A percentile compares a stretch with the other conserved stretches of the same genome.
Evolutionary conservation across 1,140 invertebrate species (phyloP).

Genomic region (Pachypeltis micranthus): DNA sequence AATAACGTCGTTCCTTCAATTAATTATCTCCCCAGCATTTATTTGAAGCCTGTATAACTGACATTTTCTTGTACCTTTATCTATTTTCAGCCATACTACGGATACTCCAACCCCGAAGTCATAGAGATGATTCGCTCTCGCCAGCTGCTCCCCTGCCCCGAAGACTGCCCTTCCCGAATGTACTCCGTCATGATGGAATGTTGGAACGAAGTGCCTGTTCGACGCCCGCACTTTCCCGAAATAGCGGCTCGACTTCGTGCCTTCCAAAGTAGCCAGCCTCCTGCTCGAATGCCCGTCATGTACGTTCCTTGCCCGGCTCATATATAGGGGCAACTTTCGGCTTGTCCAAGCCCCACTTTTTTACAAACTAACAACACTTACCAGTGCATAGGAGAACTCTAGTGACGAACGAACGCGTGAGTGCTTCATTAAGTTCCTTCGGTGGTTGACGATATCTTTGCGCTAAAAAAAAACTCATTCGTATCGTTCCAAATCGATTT

Average conservation of each 20-base stretch:
- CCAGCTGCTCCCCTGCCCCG: slow-evolving; percentile 84
- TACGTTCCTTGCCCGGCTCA: slow-evolving; percentile 8
- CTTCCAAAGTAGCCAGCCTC: slow-evolving; percentile 14
- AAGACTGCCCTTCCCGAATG: slow-evolving; percentile 79
- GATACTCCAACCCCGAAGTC: slow-evolving; percentile 92
- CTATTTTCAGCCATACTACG: slow-evolving; percentile 66
- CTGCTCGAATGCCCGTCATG: not conserved
- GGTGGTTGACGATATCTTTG: too few species aligned
- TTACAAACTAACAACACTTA: too few species aligned
- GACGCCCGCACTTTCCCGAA: slow-evolving; percentile 79
- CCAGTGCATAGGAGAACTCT: too few species aligned
- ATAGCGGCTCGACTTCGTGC: slow-evolving; percentile 39
- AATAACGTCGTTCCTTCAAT: too few species aligned
- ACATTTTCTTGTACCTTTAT: too few species aligned
- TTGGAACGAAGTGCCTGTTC: slow-evolving; percentile 84
- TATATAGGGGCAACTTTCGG: not conserved
- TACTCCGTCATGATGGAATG: slow-evolving; percentile 94
- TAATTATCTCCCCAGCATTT: too few species aligned
- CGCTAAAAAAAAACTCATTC: too few species aligned
- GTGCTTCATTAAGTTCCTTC: too few species aligned
- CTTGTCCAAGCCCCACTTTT: not conserved
- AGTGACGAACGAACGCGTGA: too few species aligned
- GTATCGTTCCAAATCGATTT: too few species aligned
- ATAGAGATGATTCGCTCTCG: slow-evolving; percentile 91
- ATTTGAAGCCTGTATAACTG: too few species aligned